Evolutionary conservation across 2,797 vertebrate species (phyloP), one percentile per base, ranked within the genome.

Genomic region (Brotogeris chrysoptera): DNA sequence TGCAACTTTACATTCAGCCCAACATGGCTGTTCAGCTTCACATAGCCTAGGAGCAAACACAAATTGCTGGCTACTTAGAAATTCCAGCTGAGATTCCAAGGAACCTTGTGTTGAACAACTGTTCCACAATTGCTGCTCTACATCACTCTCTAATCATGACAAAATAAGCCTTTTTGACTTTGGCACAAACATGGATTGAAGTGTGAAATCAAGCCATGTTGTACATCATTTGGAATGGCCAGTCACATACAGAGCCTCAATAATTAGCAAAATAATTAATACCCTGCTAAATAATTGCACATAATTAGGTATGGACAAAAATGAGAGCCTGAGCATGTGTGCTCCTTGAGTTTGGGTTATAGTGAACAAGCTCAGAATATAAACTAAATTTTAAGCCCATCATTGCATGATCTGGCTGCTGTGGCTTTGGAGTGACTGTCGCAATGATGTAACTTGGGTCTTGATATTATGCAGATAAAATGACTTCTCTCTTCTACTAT

Each of bases 211-310:
- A 80, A 59, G 68, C 74, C 68, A 59, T 87, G 93, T 87, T 90
- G 78, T 82, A 90, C 94, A 94, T 83, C 17, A 18, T 74, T 80
- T 59, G 34, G 52, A 85, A 71, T 43, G 49, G 82, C 92, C 80
- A 90, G 70, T 84, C 17, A 4, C 69, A 52, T 20, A 23, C 64
- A 72, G 77, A 52, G 27, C 50, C 55, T 60, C 68, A 71, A 60
- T 88, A 90, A 93, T 91, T 80, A 93, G 47, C 64, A 84, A 88
- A 94, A 88, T 93, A 68, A 95, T 95, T 81, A 96, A 95, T 89
- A 85, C 71, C 10, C 41, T 85, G 69, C 41, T 74, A 88, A 90
- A 86, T 84, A 90, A 92, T 92, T 95, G 63, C 19, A 61, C 27
- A 38, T 69, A 78, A 92, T 94, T 89, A 89, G 18, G 52, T 79